Conservation (phyloP, 2,113 vertebrate species). For the Electrona antarctica region DNA sequence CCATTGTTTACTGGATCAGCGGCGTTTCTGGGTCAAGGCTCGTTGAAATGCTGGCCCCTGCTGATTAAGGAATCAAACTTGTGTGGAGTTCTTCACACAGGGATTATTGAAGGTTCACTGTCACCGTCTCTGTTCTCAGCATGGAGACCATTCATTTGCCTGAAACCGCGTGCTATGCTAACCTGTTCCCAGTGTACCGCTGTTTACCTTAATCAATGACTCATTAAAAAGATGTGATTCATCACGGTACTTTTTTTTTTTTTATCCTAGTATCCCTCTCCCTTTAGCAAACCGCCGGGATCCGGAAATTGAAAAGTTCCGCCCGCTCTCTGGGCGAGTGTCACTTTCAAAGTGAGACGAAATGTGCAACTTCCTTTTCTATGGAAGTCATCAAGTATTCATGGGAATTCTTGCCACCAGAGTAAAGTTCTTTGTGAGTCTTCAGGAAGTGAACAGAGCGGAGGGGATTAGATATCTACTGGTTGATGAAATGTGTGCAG, state of each 20-base stretch:
- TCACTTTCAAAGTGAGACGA: slow-evolving; percentile 70
- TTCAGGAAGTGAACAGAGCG: slow-evolving; percentile 72
- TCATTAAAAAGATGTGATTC: slow-evolving; percentile 73
- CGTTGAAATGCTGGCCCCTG: slow-evolving; percentile 47
- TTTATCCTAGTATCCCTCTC: slow-evolving; percentile 22
- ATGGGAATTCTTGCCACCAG: slow-evolving; percentile 77
- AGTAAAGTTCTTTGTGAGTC: slow-evolving; percentile 77
- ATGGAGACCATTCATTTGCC: slow-evolving; percentile 32
- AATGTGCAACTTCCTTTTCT: slow-evolving; percentile 48
- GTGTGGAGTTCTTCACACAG: slow-evolving; percentile 59
- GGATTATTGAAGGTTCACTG: slow-evolving; percentile 39
- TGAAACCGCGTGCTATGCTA: slow-evolving; percentile 46
- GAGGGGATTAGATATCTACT: slow-evolving; percentile 72
- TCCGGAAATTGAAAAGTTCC: slow-evolving; percentile 50
- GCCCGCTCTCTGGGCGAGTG: slow-evolving; percentile 47
- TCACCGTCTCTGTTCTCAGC: slow-evolving; percentile 44
- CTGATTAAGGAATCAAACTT: slow-evolving; percentile 61
- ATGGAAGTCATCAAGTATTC: slow-evolving; percentile 75
- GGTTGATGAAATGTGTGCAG: slow-evolving; percentile 79
- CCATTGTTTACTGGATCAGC: slow-evolving; percentile 55
- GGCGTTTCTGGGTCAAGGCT: slow-evolving; percentile 65
- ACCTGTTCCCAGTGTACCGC: slow-evolving; percentile 62
- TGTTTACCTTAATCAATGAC: slow-evolving; percentile 68
- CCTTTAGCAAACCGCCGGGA: slow-evolving; percentile 28
- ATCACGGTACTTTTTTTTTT: slow-evolving; percentile 27